These are phyloP conservation scores for Oncorhynchus keta DNA, from an alignment of 2,113 vertebrate genomes.

Conservation along the genomic window DNA sequence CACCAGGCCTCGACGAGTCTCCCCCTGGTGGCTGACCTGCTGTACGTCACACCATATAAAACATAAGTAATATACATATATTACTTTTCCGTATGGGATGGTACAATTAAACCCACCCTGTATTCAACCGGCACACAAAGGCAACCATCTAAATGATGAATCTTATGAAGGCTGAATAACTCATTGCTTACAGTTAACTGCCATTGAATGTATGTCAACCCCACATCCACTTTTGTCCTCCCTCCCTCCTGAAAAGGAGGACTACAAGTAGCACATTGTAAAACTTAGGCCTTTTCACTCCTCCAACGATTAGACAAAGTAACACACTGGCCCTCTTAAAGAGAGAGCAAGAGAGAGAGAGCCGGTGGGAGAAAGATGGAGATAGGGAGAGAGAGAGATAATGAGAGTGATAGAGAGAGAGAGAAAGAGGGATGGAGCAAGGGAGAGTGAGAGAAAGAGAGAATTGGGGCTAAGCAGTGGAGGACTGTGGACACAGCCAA, in stretches of 20 bases:
- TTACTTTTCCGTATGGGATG: too few species aligned
- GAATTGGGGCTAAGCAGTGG: not conserved
- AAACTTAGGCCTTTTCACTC: not conserved
- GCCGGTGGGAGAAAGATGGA: too few species aligned
- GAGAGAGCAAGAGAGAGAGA: not conserved
- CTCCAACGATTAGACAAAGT: not conserved
- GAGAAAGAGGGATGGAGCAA: too few species aligned
- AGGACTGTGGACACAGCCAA: not conserved
- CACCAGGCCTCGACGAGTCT: too few species aligned
- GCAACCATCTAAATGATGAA: not conserved
- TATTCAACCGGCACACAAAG: not conserved
- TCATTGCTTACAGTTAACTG: not conserved
- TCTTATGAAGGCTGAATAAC: slow-evolving; percentile 9
- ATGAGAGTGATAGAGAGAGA: too few species aligned
- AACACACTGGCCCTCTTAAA: not conserved
- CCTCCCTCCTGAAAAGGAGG: too few species aligned
- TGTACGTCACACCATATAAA: too few species aligned
- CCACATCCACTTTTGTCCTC: too few species aligned
- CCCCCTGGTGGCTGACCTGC: too few species aligned
- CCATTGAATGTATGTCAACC: not conserved
- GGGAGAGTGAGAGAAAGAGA: too few species aligned
- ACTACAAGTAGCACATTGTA: not conserved
- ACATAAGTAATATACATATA: too few species aligned
- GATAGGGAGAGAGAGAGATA: too few species aligned
- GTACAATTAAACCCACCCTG: not conserved